Conservation (phyloP, 2,113 vertebrate genomes). For the Upupa epops region DNA sequence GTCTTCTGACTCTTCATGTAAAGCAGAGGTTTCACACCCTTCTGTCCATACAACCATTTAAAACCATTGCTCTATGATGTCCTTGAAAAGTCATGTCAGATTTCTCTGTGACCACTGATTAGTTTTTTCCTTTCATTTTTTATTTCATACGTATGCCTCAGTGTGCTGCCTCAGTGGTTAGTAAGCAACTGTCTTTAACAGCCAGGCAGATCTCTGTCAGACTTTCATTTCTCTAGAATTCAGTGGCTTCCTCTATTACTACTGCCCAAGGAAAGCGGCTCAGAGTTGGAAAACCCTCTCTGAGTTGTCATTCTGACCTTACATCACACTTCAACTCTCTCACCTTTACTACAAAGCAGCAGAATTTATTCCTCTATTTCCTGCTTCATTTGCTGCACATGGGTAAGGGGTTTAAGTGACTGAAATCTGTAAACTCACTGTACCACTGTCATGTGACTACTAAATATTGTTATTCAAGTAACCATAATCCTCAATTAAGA, state of each 20-base stretch:
- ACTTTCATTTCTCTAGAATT: constrained; percentile 15
- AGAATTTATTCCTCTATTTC: neutral
- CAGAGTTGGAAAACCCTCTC: constrained; percentile 16
- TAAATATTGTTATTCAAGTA: neutral
- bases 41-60: constrained; percentile 34
- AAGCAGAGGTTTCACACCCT: constrained; percentile 77
- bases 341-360: neutral
- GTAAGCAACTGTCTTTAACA: neutral
- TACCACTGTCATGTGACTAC: neutral
- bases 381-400: neutral
- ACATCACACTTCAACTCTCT: neutral
- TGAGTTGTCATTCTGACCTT: neutral
- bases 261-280: neutral
- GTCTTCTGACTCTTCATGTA: constrained; percentile 64
- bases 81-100: constrained; percentile 53
- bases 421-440: neutral
- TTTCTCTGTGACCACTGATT: constrained; percentile 38
- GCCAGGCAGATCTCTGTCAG: neutral
- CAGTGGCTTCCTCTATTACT: neutral
- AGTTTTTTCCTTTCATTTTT: constrained; percentile 71
- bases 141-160: constrained; percentile 45
- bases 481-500: neutral
- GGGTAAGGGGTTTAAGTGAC: neutral
- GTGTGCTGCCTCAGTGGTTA: neutral
- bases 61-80: neutral